These are phyloP conservation scores for Cynopterus brachyotis DNA, from an alignment of 2,113 vertebrate genomes.

Conservation along the genomic window DNA sequence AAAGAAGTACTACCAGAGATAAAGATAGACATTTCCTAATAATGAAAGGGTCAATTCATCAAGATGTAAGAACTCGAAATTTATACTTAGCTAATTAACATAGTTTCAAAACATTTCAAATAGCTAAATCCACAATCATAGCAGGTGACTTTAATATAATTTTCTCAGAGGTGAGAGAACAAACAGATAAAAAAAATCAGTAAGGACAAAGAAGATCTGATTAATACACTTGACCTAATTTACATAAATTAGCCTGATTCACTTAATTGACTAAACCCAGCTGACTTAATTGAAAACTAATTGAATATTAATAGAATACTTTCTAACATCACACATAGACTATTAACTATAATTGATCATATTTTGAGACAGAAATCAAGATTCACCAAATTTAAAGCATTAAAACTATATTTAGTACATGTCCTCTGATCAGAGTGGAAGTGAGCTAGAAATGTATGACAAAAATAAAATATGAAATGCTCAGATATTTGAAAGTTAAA, in stretches of 20 bases:
- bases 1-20: background rate
- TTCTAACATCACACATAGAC: background rate
- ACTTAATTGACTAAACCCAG: background rate
- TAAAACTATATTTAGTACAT: background rate
- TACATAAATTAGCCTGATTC: constrained; percentile 16
- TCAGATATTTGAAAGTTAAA: background rate
- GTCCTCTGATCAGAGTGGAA: background rate
- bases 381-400: background rate
- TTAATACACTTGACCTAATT: constrained; percentile 27
- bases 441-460: background rate
- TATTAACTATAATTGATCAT: constrained; percentile 19
- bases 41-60: background rate
- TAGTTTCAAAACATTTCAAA: constrained; percentile 8
- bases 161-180: background rate
- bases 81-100: background rate
- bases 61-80: background rate
- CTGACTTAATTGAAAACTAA: constrained; percentile 35
- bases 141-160: background rate
- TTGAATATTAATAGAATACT: constrained; percentile 27
- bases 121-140: background rate
- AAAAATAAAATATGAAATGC: background rate
- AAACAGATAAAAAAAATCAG: background rate
- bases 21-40: background rate
- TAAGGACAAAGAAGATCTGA: background rate
- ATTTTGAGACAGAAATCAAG: constrained; percentile 14